Evolutionary conservation across 2,797 vertebrate genomes (phyloP), one percentile per base, ranked within the genome.

Genomic region (Danio choprae): DNA sequence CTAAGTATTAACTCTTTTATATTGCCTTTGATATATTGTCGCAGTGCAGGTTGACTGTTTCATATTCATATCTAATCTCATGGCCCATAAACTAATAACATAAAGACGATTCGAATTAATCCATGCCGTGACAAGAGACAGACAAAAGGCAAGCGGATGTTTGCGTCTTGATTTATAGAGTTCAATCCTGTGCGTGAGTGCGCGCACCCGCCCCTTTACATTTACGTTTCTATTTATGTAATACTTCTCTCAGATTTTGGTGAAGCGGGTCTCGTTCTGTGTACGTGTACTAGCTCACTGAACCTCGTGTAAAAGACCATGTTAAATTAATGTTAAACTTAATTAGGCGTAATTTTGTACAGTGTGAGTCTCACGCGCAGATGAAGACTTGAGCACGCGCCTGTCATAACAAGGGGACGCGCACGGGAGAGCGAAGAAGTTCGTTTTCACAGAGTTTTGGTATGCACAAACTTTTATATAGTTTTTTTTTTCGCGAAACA

Each of bases 1-100:
- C 62, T 77, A 12, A 18, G 63, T 69, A 69, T 71, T 22, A 70
- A 79, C 91, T 89, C 90, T 88, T 90, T 90, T 63, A 87, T 92
- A 93, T 93, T 93, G 87, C 89, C 87, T 87, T 84, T 94, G 94
- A 94, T 94, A 93, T 92, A 95, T 94, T 93, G 87, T 91, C 89
- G 90, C 87, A 86, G 88, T 88, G 90, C 90, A 89, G 86, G 91
- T 90, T 91, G 92, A 87, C 92, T 94, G 93, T 93, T 93, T 95
- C 95, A 94, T 94, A 93, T 92, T 92, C 95, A 92, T 95, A 96
- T 96, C 95, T 96, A 96, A 98, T 98, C 96, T 97, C 97, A 98
- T 96, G 96, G 93, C 93, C 95, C 97, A 98, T 99, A 97, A 98
- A 98, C 94, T 96, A 94, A 96, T 95, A 96, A 95, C 94, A 92